These are phyloP conservation scores for Amblyteles armatorius DNA, from an alignment of 2,888 invertebrate genomes.

Conservation along the genomic window DNA sequence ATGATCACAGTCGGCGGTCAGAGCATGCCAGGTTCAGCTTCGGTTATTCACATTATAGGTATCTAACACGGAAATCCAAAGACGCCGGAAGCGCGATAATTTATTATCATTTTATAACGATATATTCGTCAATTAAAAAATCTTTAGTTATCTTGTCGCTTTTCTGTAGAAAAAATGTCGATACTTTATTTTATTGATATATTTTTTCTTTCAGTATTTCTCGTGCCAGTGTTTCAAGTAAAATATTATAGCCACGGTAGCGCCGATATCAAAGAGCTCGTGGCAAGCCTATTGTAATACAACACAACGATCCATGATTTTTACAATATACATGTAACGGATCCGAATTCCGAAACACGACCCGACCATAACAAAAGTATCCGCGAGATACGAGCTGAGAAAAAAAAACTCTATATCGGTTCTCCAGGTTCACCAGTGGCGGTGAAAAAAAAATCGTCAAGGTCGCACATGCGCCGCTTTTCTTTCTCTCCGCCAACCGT, in stretches of 20 bases:
- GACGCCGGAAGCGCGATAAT: too few relatives aligned
- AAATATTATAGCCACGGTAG: too few relatives aligned
- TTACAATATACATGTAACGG: background rate
- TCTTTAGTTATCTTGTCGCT: too few relatives aligned
- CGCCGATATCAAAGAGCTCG: too few relatives aligned
- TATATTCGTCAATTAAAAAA: too few relatives aligned
- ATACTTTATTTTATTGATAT: too few relatives aligned
- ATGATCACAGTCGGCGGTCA: conserved; percentile 11
- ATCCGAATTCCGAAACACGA: background rate
- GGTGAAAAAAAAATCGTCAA: conserved; percentile 41
- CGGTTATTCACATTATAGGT: conserved; percentile 3
- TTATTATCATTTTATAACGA: too few relatives aligned
- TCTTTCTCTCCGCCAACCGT: background rate
- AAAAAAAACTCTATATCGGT: background rate
- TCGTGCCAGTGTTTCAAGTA: too few relatives aligned
- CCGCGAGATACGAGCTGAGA: background rate
- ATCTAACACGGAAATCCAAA: background rate
- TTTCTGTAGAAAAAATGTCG: too few relatives aligned
- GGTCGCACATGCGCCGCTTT: conserved; percentile 12
- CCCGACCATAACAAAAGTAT: background rate
- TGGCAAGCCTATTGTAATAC: background rate
- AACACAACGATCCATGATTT: background rate
- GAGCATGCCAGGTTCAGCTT: conserved; percentile 38
- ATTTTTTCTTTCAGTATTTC: too few relatives aligned
- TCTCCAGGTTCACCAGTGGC: conserved; percentile 17